Conservation (phyloP, 2,113 vertebrate species). For the Ptychochromis oligacanthus region DNA sequence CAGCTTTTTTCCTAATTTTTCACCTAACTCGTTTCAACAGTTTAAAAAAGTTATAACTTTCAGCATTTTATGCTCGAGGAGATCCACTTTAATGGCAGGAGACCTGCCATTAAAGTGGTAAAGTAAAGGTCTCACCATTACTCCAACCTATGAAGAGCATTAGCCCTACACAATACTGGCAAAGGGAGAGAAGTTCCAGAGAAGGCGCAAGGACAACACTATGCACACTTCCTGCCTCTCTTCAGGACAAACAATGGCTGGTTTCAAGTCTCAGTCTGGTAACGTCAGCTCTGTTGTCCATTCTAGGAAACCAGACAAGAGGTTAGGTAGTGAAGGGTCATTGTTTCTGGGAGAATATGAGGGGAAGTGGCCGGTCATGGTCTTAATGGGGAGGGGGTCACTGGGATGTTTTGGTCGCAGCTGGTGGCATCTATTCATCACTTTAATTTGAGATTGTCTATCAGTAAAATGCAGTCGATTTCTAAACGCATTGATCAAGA, state of each 20-base stretch:
- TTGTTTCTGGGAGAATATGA: slow-evolving; percentile 60
- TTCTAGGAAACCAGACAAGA: slow-evolving; percentile 61
- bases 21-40: not conserved
- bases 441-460: not conserved
- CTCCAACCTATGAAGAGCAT: not conserved
- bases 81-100: not conserved
- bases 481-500: not conserved
- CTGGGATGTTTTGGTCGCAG: slow-evolving; percentile 30
- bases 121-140: not conserved
- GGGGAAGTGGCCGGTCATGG: slow-evolving; percentile 48
- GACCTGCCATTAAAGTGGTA: too few relatives aligned
- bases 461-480: not conserved
- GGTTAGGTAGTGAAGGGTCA: slow-evolving; percentile 44
- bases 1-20: too few relatives aligned
- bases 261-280: slow-evolving; percentile 47
- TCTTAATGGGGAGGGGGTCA: slow-evolving; percentile 18
- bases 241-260: slow-evolving; percentile 53
- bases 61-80: not conserved
- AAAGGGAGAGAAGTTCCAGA: slow-evolving; percentile 14
- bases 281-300: slow-evolving; percentile 36
- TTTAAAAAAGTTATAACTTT: rapidly evolving
- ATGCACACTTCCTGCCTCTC: slow-evolving; percentile 62
- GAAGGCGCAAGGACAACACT: slow-evolving; percentile 11
- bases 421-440: slow-evolving; percentile 26
- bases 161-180: slow-evolving; percentile 36